A percentile compares a stretch with the other conserved stretches of the same genome.
Evolutionary conservation across 2,113 vertebrate species (phyloP).

Genomic region (Bujurquina vittata): DNA sequence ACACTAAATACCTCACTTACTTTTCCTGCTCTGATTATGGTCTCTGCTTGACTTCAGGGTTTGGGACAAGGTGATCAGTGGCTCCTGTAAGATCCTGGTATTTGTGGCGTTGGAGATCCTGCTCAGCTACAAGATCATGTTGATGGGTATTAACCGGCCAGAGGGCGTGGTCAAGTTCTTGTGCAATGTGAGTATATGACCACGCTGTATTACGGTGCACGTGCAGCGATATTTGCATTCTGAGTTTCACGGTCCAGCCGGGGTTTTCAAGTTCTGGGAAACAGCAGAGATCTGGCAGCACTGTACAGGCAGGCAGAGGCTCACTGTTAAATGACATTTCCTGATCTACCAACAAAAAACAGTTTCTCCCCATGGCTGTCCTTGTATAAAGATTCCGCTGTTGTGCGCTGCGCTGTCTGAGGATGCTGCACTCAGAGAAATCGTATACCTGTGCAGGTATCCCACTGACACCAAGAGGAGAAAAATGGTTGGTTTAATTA

Average conservation of each 20-base stretch:
- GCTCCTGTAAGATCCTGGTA: slow-evolving; percentile 96
- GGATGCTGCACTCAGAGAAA: no score
- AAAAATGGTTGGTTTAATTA: no score
- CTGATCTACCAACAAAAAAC: no score
- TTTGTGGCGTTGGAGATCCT: slow-evolving; percentile 97
- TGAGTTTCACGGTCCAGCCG: neutral
- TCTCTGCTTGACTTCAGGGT: slow-evolving; percentile 77
- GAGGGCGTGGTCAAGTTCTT: slow-evolving; percentile 89
- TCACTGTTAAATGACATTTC: no score
- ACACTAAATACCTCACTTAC: no score
- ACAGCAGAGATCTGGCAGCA: neutral
- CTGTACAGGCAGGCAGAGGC: no score
- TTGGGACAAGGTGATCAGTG: slow-evolving; percentile 98
- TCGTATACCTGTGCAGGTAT: no score
- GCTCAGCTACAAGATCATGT: slow-evolving; percentile 93
- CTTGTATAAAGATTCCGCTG: no score
- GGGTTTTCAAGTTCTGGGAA: neutral
- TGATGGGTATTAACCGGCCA: slow-evolving; percentile 86
- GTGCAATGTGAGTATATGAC: slow-evolving; percentile 85
- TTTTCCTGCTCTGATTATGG: neutral
- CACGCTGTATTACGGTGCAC: neutral
- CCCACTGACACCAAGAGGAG: no score
- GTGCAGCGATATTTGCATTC: neutral
- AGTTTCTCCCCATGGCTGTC: no score
- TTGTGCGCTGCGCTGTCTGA: no score